Evolutionary conservation across 1,140 invertebrate genomes (phyloP).

Genomic region (Ceratina calcarata): DNA sequence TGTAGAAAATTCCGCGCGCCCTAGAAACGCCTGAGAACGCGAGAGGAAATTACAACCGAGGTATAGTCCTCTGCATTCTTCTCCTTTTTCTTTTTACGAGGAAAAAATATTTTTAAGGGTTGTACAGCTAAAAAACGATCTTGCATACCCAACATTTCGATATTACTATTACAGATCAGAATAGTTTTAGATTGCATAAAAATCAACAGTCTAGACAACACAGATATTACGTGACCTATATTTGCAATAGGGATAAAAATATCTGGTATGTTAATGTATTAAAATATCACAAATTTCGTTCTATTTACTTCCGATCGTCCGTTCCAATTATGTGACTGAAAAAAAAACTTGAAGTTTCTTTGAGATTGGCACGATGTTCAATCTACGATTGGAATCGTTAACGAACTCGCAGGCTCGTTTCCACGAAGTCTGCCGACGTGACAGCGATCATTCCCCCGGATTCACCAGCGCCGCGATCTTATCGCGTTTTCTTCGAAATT

Average conservation of each 20-base stretch:
- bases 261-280: too few species aligned
- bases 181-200: too few species aligned
- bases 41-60: neutral
- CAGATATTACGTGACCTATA: too few species aligned
- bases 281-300: too few species aligned
- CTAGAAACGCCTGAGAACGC: neutral
- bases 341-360: too few species aligned
- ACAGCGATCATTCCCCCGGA: conserved; percentile 16
- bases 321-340: too few species aligned
- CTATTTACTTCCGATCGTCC: too few species aligned
- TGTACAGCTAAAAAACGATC: neutral
- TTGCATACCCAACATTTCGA: neutral
- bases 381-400: neutral
- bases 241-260: too few species aligned
- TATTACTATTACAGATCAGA: too few species aligned
- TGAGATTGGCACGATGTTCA: too few species aligned
- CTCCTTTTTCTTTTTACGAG: too few species aligned
- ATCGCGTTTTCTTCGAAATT: conserved; percentile 54
- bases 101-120: neutral
- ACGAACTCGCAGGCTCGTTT: neutral
- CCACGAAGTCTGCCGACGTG: conserved; percentile 23
- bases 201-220: too few species aligned
- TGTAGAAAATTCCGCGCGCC: neutral
- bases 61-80: neutral
- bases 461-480: conserved; percentile 44